phyloP scores from a whole-genome alignment of 37 sponge, comb jelly and placozoan species.

The Agelas oroides region DNA sequence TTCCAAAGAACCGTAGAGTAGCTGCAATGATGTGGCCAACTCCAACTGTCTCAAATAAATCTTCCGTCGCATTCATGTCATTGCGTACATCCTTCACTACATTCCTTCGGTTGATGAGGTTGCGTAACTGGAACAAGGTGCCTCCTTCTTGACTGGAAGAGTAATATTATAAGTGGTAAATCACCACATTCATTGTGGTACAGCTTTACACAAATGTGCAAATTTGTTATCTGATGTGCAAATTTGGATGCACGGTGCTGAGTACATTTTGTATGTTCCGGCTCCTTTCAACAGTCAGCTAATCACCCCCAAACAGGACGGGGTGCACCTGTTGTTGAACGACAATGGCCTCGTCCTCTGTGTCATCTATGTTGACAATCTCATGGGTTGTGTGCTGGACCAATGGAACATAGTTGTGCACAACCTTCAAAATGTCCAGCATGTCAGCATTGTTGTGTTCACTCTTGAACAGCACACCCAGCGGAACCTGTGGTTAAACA shows the following conservation, averaged over 20 bases:
- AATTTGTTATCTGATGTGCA: too few relatives aligned
- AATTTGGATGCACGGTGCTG: too few relatives aligned
- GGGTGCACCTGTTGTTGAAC: background rate
- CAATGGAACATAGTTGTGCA: background rate
- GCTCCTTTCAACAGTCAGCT: conserved; percentile 9
- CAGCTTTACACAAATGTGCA: too few relatives aligned
- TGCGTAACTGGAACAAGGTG: conserved; percentile 8
- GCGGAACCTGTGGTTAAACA: background rate
- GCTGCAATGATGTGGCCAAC: background rate
- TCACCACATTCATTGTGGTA: too few relatives aligned
- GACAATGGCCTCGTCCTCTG: background rate
- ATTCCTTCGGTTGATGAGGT: conserved; percentile 10
- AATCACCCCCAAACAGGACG: conserved; percentile 11
- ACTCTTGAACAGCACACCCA: background rate
- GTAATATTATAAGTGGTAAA: too few relatives aligned
- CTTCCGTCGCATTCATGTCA: conserved; percentile 32
- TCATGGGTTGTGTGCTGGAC: too few relatives aligned
- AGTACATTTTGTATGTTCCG: too few relatives aligned
- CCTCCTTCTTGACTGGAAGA: conserved; percentile 1
- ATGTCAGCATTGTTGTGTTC: background rate
- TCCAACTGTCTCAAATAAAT: conserved; percentile 11
- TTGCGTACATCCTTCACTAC: background rate
- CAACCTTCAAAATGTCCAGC: background rate
- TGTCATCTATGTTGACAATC: too few relatives aligned
- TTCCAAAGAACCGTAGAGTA: background rate